Evolutionary conservation across 1,140 invertebrate genomes (phyloP), one percentile per base, ranked within the genome.

Genomic region (Scaptodrosophila lebanonensis): DNA sequence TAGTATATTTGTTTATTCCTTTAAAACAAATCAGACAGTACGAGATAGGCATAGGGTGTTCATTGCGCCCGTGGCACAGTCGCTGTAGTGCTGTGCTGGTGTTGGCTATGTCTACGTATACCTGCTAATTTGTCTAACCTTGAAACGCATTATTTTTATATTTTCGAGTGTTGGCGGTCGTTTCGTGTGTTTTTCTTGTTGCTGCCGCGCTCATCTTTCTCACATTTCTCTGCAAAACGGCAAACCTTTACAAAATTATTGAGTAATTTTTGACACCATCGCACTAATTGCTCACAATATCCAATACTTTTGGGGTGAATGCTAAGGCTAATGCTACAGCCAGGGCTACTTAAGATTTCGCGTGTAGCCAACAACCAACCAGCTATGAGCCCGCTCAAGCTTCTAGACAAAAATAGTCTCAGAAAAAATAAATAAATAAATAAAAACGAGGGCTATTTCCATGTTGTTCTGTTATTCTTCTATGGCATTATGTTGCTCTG

Each of bases 61-160:
- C n/a, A n/a, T n/a, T n/a, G n/a, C n/a, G n/a, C n/a, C n/a, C n/a
- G n/a, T n/a, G n/a, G n/a, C n/a, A n/a, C n/a, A n/a, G n/a, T n/a
- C n/a, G n/a, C n/a, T n/a, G n/a, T n/a, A n/a, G n/a, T n/a, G n/a
- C n/a, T n/a, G n/a, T n/a, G n/a, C n/a, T n/a, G 0, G 32, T 25
- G n/a, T 18, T 3, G 11, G 17, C n/a, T 32, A 27, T 6, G 15
- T 17, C 29, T 8, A 11, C 5, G 29, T 32, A 30, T 20, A 38
- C 29, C 25, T 50, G 75, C 51, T 82, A 82, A 82, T 82, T 82
- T 75, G 29, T 56, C 49, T 70, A 82, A 75, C 75, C 75, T 82
- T 82, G 75, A 82, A 38, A 38, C 35, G 13, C 35, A 8, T 38
- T 13, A 38, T 3, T n/a, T 33, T 3, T 33, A 25, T 25, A 25